These are phyloP conservation scores for Pampus argenteus DNA, from an alignment of 2,797 vertebrate species.

Conservation along the genomic window DNA sequence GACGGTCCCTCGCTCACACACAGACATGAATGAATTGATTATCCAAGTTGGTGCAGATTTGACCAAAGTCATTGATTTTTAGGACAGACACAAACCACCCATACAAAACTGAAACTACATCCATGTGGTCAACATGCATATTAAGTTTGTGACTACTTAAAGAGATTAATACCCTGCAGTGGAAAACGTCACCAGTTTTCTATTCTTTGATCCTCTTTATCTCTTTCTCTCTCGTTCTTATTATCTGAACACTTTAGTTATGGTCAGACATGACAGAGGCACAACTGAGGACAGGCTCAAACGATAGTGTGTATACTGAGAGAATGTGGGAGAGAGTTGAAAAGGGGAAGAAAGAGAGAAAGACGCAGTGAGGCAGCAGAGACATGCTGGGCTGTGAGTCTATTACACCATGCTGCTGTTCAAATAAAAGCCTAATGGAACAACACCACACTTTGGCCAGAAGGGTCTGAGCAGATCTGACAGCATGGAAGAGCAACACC, in stretches of 20 bases:
- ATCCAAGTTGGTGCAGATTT: too few species aligned
- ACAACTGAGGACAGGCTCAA: not conserved
- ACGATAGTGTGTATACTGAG: not conserved
- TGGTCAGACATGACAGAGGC: not conserved
- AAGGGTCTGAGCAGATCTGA: constrained; percentile 49
- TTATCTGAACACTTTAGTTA: constrained; percentile 3
- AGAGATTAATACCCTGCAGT: not conserved
- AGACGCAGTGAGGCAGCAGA: constrained; percentile 18
- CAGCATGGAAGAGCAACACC: constrained; percentile 38
- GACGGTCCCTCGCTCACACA: too few species aligned
- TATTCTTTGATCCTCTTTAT: not conserved
- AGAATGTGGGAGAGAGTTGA: constrained; percentile 25
- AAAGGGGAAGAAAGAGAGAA: constrained; percentile 12
- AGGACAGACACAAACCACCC: not conserved
- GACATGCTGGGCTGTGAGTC: constrained; percentile 35
- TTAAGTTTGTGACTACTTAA: not conserved
- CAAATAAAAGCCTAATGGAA: constrained; percentile 52
- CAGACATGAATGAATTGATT: too few species aligned
- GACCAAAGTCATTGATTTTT: not conserved
- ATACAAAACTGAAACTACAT: not conserved
- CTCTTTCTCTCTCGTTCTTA: not conserved
- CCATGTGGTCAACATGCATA: too few species aligned
- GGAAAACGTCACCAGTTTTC: not conserved
- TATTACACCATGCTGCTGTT: constrained; percentile 47
- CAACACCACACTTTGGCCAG: constrained; percentile 25